A percentile compares a stretch with the other conserved stretches of the same genome.
phyloP scores from a whole-genome alignment of 2,113 vertebrate genomes.

The Ptilonorhynchus violaceus region DNA sequence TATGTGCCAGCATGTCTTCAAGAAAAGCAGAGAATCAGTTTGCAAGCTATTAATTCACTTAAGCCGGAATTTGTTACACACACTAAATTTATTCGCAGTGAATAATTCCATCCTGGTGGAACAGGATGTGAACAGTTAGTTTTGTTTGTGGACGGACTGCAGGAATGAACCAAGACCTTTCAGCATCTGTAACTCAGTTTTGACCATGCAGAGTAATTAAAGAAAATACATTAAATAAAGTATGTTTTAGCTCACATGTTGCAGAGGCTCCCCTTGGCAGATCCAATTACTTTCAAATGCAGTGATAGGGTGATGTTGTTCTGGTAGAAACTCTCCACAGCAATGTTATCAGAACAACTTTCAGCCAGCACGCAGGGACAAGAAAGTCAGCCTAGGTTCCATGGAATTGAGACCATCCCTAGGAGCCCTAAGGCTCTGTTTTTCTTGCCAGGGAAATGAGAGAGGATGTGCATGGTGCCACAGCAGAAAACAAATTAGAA shows the following conservation, averaged over 20 bases:
- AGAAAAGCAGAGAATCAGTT: background rate
- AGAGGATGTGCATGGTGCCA: background rate
- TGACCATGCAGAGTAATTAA: background rate
- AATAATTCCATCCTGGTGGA: background rate
- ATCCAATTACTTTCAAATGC: background rate
- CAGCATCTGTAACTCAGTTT: background rate
- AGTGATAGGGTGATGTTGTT: background rate
- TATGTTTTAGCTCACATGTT: background rate
- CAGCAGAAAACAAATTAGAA: background rate
- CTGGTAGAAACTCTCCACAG: background rate
- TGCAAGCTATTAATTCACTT: background rate
- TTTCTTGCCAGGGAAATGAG: background rate
- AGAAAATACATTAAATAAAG: background rate
- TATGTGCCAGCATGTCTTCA: background rate
- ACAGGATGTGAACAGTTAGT: accelerated
- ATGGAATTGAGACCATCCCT: background rate
- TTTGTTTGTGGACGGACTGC: background rate
- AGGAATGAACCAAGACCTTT: background rate
- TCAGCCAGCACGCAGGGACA: background rate
- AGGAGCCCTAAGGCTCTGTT: background rate
- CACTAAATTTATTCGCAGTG: background rate
- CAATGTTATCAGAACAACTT: background rate
- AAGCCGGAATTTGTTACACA: background rate
- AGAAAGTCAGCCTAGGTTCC: background rate
- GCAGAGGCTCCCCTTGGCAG: background rate